Evolutionary conservation across 1,140 invertebrate species (phyloP).

Genomic region (Nymphalis io): DNA sequence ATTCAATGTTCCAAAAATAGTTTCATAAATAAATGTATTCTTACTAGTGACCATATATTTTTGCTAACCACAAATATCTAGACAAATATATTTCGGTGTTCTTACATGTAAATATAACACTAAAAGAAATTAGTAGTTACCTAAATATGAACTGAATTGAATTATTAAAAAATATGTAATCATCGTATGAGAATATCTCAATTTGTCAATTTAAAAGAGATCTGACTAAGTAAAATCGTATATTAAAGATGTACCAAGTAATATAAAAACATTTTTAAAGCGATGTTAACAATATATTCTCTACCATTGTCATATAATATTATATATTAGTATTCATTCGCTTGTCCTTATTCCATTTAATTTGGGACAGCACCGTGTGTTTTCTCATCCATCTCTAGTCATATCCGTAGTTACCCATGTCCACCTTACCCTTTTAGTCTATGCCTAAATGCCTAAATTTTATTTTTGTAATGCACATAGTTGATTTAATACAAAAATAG

Average conservation of each 20-base stretch:
- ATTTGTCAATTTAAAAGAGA: neutral
- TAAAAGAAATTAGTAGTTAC: neutral
- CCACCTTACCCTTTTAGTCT: too few species aligned
- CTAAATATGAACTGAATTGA: neutral
- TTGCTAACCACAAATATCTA: constrained; percentile 8
- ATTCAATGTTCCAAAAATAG: neutral
- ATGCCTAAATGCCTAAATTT: too few species aligned
- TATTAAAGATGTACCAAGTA: neutral
- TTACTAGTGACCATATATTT: constrained; percentile 1
- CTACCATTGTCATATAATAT: too few species aligned
- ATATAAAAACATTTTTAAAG: neutral
- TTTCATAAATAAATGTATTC: neutral
- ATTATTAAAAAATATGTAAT: neutral
- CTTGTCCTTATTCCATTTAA: too few species aligned
- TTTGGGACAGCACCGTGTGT: too few species aligned
- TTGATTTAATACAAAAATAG: too few species aligned
- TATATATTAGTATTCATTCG: too few species aligned
- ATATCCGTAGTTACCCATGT: too few species aligned
- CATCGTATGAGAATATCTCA: neutral
- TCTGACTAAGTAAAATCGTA: neutral
- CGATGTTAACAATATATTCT: neutral
- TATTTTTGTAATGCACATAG: too few species aligned
- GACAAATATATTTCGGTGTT: constrained; percentile 2
- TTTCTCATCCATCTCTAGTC: too few species aligned
- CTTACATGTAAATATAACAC: neutral